These are phyloP conservation scores for Popillia japonica DNA, from an alignment of 1,140 invertebrate species.

Conservation along the genomic window DNA sequence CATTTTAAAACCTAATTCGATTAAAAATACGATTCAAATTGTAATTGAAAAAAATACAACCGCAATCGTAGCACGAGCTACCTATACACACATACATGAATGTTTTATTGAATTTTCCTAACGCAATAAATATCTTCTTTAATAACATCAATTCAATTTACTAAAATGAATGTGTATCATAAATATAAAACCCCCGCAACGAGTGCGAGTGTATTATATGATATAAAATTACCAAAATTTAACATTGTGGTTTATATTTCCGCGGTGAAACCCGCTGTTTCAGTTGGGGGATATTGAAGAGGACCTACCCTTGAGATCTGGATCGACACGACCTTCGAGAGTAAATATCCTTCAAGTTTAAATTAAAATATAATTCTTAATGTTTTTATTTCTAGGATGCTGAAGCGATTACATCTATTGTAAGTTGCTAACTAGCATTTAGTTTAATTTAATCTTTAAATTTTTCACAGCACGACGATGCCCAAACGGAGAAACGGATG, in stretches of 20 bases:
- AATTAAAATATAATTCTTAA: not conserved
- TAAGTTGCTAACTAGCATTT: not conserved
- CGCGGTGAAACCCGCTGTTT: too few relatives aligned
- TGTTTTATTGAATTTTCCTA: constrained; percentile 7
- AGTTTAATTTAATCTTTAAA: not conserved
- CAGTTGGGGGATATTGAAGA: not conserved
- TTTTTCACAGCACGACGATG: not conserved
- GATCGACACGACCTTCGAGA: not conserved
- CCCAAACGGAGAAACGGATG: not conserved
- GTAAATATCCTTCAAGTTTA: not conserved
- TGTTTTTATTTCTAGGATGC: not conserved
- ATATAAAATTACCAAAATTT: not conserved
- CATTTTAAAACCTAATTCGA: not conserved
- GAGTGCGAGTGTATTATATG: too few relatives aligned
- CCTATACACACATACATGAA: not conserved
- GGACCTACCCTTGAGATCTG: not conserved
- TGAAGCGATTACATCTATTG: not conserved
- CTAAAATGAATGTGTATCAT: not conserved
- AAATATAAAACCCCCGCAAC: constrained; percentile 8
- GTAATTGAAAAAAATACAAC: not conserved
- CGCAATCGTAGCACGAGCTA: not conserved
- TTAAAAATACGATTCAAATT: not conserved
- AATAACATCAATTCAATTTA: constrained; percentile 13
- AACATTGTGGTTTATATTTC: not conserved
- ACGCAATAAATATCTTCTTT: constrained; percentile 8